Evolutionary conservation across 2,113 vertebrate species (phyloP), one percentile per base, ranked within the genome.

Genomic region (Callospermophilus lateralis): DNA sequence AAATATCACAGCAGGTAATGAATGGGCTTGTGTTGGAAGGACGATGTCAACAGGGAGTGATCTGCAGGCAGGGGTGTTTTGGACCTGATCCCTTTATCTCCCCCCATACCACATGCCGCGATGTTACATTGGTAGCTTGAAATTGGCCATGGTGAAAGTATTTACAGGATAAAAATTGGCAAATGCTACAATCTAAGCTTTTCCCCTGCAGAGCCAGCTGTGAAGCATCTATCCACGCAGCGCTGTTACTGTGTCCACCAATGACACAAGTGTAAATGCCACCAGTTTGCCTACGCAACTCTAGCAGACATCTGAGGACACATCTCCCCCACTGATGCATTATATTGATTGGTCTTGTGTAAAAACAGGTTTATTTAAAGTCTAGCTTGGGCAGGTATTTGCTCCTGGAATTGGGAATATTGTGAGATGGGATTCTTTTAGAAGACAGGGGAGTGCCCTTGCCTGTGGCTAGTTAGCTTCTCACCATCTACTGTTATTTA

Each of bases 261-360:
- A 39, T 87, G 92, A 84, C 78, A 63, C 13, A 45, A 28, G 63
- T 93, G 42, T 85, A 94, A 95, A 94, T 45, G 79, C n/a, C 37
- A 72, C 28, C 45, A n/a, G 48, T 2, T 53, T 79, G 45, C 80
- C 87, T 72, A 42, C 61, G 37, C 8, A 67, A 48, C 53, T 70
- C 61, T 70, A 11, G 53, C 4, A 32, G 45, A 4, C 24, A 32
- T 72, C 12, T 30, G 24, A 34, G 81, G 26, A 74, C 26, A 67
- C 42, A 79, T 37, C 39, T 73, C 48, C 51, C 42, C 55, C 22
- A 61, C 17, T 32, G n/a, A 61, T 51, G 86, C 20, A 26, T 8
- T 32, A 4, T 61, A 55, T 61, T 0, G 11, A 32, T 74, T 20
- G 26, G 88, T 58, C 1, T 2, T 68, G 13, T 87, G 84, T 30